Percentiles rank a stretch among this genome's conserved stretches.
Conservation (phyloP, 2,113 vertebrate genomes). For the Thalassoma bifasciatum region DNA sequence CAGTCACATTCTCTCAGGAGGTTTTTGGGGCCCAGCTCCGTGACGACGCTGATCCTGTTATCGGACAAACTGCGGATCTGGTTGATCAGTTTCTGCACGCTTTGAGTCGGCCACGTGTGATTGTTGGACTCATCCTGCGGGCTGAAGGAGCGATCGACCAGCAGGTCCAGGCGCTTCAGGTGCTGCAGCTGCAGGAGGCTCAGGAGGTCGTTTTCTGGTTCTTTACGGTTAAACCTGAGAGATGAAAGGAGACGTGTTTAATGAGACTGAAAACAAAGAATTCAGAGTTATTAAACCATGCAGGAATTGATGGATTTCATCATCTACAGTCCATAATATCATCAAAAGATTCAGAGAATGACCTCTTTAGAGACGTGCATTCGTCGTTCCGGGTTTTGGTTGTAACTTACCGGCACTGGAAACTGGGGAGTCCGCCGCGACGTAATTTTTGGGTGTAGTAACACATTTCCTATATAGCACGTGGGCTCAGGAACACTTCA, state of each 20-base stretch:
- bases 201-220: conserved; percentile 74
- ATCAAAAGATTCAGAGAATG: too few species aligned
- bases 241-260: accelerated
- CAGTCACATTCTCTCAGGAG: conserved; percentile 70
- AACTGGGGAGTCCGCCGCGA: too few species aligned
- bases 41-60: conserved; percentile 67
- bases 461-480: too few species aligned
- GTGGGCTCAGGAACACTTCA: too few species aligned
- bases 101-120: conserved; percentile 70
- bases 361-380: too few species aligned
- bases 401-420: too few species aligned
- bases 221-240: conserved; percentile 68
- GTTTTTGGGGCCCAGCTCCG: conserved; percentile 59
- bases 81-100: conserved; percentile 61
- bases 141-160: conserved; percentile 73
- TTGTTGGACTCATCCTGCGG: conserved; percentile 68
- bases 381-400: too few species aligned
- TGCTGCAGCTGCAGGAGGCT: conserved; percentile 67
- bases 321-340: too few species aligned
- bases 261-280: too few species aligned
- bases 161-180: conserved; percentile 71
- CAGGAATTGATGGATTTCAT: too few species aligned
- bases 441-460: too few species aligned
- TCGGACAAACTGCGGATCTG: conserved; percentile 60
- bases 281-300: too few species aligned